phyloP scores from a whole-genome alignment of 2,113 vertebrate genomes.

The Proterorhinus semilunaris region DNA sequence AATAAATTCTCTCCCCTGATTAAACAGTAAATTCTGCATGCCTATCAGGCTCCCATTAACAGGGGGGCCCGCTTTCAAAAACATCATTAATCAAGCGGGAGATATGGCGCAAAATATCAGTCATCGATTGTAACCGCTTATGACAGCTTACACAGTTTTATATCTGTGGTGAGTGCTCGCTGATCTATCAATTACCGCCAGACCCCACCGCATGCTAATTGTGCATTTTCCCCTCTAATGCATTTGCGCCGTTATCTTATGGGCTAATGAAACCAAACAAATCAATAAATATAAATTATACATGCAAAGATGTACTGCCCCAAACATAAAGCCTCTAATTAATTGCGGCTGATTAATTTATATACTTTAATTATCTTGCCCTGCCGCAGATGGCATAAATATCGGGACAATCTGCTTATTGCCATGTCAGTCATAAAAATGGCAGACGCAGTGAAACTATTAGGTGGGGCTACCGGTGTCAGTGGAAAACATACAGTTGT shows the following conservation, averaged over 20 bases:
- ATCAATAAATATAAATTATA: slow-evolving; percentile 99
- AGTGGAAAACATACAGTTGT: slow-evolving; percentile 83
- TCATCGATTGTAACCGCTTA: slow-evolving; percentile 98
- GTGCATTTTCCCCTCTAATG: slow-evolving; percentile 99
- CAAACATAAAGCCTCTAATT: slow-evolving; percentile 99
- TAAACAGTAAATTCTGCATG: slow-evolving; percentile 98
- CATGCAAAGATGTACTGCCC: slow-evolving; percentile 99
- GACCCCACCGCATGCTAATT: slow-evolving; percentile 89
- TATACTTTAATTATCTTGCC: slow-evolving; percentile 99
- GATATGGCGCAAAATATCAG: slow-evolving; percentile 93
- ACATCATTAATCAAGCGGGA: slow-evolving; percentile 91
- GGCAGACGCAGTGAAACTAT: slow-evolving; percentile 93
- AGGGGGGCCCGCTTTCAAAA: slow-evolving; percentile 86
- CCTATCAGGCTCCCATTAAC: slow-evolving; percentile 97
- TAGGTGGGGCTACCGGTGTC: slow-evolving; percentile 82
- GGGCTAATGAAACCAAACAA: slow-evolving; percentile 99
- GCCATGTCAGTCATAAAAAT: slow-evolving; percentile 99
- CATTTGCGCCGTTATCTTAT: slow-evolving; percentile 99
- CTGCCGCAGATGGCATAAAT: slow-evolving; percentile 99
- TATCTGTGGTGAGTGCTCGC: slow-evolving; percentile 94
- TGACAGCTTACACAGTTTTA: slow-evolving; percentile 99
- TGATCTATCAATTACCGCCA: slow-evolving; percentile 97
- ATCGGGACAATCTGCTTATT: slow-evolving; percentile 99
- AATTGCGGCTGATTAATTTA: slow-evolving; percentile 99
- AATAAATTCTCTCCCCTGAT: slow-evolving; percentile 91